Evolutionary conservation across 2,113 vertebrate genomes (phyloP), one percentile per base, ranked within the genome.

Genomic region (Daubentonia madagascariensis): DNA sequence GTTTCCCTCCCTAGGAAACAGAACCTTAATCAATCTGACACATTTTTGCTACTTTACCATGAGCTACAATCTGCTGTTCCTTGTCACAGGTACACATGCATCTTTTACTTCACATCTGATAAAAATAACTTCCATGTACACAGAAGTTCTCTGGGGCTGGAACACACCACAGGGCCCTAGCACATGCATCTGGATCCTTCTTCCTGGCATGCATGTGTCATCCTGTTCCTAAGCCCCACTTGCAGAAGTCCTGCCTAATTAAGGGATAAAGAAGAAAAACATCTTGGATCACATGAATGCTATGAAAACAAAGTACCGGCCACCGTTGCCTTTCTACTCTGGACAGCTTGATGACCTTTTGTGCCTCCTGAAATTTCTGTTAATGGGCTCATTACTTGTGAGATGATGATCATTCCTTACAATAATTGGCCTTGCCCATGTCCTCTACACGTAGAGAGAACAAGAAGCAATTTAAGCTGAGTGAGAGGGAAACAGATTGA

Each of bases 221-320:
- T 8, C 9, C 61, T 35, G 9, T 3, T 45, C 35, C 81, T 4
- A 16, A 89, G 65, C 8, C 23, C 65, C 23, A 3, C 45, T 61
- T 50, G 37, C 50, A 28, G 50, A 68, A 73, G 61, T 35, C 48
- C 43, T 40, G 50, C 28, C 43, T 52, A 57, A 23, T 35, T 17
- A 50, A 78, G 28, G 59, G 37, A 75, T 5, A 20, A 13, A 88
- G 48, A 48, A 65, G 86, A 43, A 23, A 70, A n/a, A 48, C 63
- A 30, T 37, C 63, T 61, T 3, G 6, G 30, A 35, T 54, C 25
- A 2, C 1, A 28, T 0, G 0, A 61, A 84, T 0, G 12, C 75
- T 23, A 14, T 0, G 18, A 35, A 93, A 79, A 6, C 12, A 52
- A 48, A n/a, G 52, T 13, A 1, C 14, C 0, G 1, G 23, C 75